These are phyloP conservation scores for Dryobates pubescens DNA, from an alignment of 2,797 vertebrate genomes.

Conservation along the genomic window DNA sequence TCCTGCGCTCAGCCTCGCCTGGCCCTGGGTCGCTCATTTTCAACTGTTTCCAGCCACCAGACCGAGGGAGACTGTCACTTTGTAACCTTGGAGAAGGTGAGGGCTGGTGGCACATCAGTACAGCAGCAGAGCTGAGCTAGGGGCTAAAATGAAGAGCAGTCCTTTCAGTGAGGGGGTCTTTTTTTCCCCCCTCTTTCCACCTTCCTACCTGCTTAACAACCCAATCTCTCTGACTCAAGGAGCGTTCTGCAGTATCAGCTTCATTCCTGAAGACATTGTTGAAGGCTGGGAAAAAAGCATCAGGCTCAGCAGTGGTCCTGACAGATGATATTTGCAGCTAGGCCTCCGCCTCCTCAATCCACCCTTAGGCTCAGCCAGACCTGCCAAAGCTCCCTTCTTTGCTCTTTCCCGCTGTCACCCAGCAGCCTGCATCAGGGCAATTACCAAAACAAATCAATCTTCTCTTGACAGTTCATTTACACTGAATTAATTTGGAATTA, in stretches of 20 bases:
- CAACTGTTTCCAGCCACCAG: not conserved
- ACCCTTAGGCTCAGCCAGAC: conserved; percentile 80
- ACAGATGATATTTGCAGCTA: conserved; percentile 80
- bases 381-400: conserved; percentile 80
- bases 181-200: rapidly evolving
- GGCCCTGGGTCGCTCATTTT: not conserved
- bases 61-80: rapidly evolving
- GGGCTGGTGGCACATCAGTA: not conserved
- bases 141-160: not conserved
- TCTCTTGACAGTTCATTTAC: conserved; percentile 96
- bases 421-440: conserved; percentile 87
- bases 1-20: not conserved
- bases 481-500: conserved; percentile 98
- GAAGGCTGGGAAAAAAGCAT: conserved; percentile 54
- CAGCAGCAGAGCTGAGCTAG: not conserved
- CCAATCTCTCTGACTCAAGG: not conserved
- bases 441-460: conserved; percentile 92
- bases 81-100: rapidly evolving
- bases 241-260: not conserved
- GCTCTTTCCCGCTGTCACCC: conserved; percentile 85
- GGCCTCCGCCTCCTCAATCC: conserved; percentile 73
- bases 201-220: not conserved
- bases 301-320: conserved; percentile 81
- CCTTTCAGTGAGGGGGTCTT: not conserved
- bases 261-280: conserved; percentile 75